These are phyloP conservation scores for Phasianus colchicus DNA, from an alignment of 2,113 vertebrate genomes.

Conservation along the genomic window DNA sequence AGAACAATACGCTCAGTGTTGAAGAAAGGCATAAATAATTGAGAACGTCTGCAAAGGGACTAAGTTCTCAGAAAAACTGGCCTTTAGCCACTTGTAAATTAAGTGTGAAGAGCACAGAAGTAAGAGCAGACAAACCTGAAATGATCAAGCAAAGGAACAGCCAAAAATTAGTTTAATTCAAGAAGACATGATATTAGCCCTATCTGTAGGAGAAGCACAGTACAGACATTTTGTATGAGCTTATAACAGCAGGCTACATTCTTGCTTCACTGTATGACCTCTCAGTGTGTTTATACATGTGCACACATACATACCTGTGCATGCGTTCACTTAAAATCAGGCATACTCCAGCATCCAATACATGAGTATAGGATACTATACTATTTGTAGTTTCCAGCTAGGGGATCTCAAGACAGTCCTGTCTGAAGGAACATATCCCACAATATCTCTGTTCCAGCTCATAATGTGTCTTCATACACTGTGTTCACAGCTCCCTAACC, in stretches of 20 bases:
- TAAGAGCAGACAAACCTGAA: slow-evolving; percentile 16
- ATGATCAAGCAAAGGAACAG: background rate
- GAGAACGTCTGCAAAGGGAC: slow-evolving; percentile 24
- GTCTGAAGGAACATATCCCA: background rate
- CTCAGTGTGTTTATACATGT: too few relatives aligned
- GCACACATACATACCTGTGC: background rate
- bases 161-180: background rate
- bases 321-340: background rate
- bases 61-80: slow-evolving; percentile 39
- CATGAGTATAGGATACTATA: background rate
- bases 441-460: background rate
- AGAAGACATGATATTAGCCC: background rate
- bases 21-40: slow-evolving; percentile 60
- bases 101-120: slow-evolving; percentile 16
- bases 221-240: background rate
- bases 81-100: slow-evolving; percentile 50
- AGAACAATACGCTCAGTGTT: slow-evolving; percentile 53
- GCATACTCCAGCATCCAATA: background rate
- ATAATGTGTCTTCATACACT: background rate
- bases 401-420: background rate
- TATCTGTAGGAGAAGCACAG: background rate
- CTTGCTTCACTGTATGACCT: background rate
- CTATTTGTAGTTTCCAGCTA: background rate
- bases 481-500: background rate
- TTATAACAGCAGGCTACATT: background rate